Percentiles rank a stretch among this genome's conserved stretches.
These are phyloP conservation scores for Drosophila rellima DNA, from an alignment of 2,888 invertebrate species.

Conservation along the genomic window DNA sequence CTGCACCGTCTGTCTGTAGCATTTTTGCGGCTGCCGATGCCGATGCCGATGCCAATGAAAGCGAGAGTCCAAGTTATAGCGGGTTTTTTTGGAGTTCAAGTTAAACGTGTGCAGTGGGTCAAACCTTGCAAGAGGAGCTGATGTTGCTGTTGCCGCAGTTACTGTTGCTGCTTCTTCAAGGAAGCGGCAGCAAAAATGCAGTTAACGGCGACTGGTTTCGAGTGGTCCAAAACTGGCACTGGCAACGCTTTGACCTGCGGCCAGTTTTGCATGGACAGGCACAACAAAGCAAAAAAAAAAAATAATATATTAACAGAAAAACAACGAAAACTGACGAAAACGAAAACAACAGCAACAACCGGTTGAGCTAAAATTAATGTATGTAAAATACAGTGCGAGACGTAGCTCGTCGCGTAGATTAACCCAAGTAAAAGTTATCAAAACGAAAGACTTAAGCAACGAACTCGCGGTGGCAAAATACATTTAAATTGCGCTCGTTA, in stretches of 20 bases:
- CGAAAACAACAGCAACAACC: slow-evolving; percentile 52
- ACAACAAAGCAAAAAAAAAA: slow-evolving; percentile 1
- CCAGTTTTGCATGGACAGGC: slow-evolving; percentile 54
- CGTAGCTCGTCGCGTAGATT: slow-evolving; percentile 16
- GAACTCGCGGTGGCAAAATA: slow-evolving; percentile 17
- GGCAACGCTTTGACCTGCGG: slow-evolving; percentile 65
- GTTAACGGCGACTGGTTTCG: slow-evolving; percentile 75
- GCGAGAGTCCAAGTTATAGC: slow-evolving; percentile 53
- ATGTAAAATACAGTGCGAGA: slow-evolving; percentile 7
- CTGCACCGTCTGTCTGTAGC: slow-evolving; percentile 34
- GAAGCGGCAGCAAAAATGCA: slow-evolving; percentile 65
- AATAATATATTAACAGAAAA: slow-evolving; percentile 4
- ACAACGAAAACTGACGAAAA: slow-evolving; percentile 18
- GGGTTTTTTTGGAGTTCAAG: slow-evolving; percentile 74
- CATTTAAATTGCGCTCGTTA: slow-evolving; percentile 7
- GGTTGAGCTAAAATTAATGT: slow-evolving; percentile 62
- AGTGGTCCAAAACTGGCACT: slow-evolving; percentile 48
- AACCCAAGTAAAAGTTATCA: slow-evolving; percentile 41
- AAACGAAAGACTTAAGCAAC: slow-evolving; percentile 56
- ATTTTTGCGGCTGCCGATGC: slow-evolving; percentile 52
- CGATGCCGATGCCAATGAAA: slow-evolving; percentile 58
- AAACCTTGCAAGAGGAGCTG: slow-evolving; percentile 61
- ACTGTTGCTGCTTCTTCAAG: slow-evolving; percentile 63
- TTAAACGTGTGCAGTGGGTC: slow-evolving; percentile 80
- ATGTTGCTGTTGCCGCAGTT: slow-evolving; percentile 9